Evolutionary conservation across 2,797 vertebrate species (phyloP).

Genomic region (Cossypha polioptera): DNA sequence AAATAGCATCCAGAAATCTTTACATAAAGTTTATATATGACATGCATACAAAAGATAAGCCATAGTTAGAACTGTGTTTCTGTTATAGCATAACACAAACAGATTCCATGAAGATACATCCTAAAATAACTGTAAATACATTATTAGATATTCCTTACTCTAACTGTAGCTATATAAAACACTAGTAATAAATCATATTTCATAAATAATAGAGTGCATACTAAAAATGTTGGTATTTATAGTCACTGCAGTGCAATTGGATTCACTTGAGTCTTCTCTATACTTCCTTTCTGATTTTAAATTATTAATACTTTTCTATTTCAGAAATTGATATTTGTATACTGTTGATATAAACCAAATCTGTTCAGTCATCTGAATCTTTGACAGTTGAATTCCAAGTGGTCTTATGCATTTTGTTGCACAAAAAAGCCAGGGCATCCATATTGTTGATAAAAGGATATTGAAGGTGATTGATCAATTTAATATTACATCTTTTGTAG

Average conservation of each 20-base stretch:
- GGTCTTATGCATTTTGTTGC: neutral
- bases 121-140: neutral
- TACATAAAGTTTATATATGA: neutral
- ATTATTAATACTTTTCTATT: slow-evolving; percentile 29
- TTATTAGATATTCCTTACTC: slow-evolving; percentile 14
- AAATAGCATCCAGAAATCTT: neutral
- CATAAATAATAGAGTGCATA: neutral
- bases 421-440: neutral
- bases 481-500: neutral
- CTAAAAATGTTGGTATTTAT: slow-evolving; percentile 15
- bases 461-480: neutral
- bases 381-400: neutral
- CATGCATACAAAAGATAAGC: neutral
- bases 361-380: neutral
- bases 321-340: neutral
- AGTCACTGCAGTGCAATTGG: neutral
- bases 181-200: neutral
- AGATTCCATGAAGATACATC: neutral
- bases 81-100: neutral
- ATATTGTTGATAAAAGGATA: neutral
- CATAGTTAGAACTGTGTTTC: neutral
- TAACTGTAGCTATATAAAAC: neutral
- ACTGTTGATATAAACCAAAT: neutral
- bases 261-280: neutral
- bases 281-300: neutral